phyloP scores from a whole-genome alignment of 2,797 vertebrate genomes.

The Tympanoctomys barrerae region DNA sequence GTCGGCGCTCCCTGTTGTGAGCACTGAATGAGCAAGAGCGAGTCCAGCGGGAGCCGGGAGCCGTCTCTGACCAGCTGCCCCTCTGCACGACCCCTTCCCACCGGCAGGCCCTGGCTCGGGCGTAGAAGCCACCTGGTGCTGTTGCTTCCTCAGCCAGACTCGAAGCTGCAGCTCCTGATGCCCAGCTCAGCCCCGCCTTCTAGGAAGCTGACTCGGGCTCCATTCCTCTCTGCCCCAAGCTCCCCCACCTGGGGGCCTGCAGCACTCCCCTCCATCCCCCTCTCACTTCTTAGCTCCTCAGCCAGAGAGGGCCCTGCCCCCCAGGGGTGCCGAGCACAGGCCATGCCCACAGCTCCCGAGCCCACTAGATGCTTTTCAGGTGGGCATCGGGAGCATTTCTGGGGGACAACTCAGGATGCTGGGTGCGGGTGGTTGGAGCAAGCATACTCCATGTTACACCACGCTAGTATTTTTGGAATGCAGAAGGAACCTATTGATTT shows the following conservation, averaged over 20 bases:
- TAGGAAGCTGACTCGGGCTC: background rate
- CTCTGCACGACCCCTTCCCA: no score
- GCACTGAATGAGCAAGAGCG: accelerated
- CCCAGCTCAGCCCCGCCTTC: background rate
- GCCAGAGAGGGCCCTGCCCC: background rate
- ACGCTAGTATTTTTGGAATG: background rate
- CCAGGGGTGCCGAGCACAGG: background rate
- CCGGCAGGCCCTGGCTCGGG: background rate
- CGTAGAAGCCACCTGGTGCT: background rate
- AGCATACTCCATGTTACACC: background rate
- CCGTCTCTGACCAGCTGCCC: background rate
- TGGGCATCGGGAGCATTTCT: accelerated
- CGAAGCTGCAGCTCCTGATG: no score
- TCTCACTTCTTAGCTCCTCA: background rate
- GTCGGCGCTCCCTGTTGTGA: no score
- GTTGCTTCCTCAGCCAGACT: background rate
- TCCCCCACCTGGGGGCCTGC: accelerated
- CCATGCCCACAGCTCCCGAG: background rate
- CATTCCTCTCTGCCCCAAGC: background rate
- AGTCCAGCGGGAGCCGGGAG: accelerated
- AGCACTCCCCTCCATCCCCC: background rate
- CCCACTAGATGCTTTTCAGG: background rate
- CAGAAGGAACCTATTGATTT: background rate
- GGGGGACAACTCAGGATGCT: background rate
- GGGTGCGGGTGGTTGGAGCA: background rate